These are phyloP conservation scores for Ptychobarbus kaznakovi DNA, from an alignment of 2,797 vertebrate species.

Conservation along the genomic window DNA sequence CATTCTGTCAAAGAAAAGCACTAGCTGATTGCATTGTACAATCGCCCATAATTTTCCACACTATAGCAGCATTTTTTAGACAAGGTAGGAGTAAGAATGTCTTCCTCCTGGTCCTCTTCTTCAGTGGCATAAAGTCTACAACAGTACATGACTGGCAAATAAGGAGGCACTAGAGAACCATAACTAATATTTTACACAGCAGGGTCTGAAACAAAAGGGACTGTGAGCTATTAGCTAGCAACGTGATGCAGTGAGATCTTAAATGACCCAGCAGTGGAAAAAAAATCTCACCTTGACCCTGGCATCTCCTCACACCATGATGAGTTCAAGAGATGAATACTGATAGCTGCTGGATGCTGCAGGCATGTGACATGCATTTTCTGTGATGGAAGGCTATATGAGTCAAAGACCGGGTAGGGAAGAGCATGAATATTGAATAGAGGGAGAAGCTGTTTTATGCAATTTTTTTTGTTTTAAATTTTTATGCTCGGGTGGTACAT, in stretches of 20 bases:
- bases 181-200: slow-evolving; percentile 43
- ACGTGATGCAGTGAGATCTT: slow-evolving; percentile 16
- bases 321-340: slow-evolving; percentile 33
- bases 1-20: slow-evolving; percentile 66
- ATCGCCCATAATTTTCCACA: slow-evolving; percentile 64
- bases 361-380: slow-evolving; percentile 20
- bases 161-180: slow-evolving; percentile 39
- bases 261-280: not conserved
- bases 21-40: slow-evolving; percentile 68
- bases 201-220: slow-evolving; percentile 32
- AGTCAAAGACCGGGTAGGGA: not conserved
- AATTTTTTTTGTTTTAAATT: not conserved
- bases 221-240: slow-evolving; percentile 27
- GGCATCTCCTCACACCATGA: slow-evolving; percentile 7
- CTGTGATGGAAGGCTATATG: not conserved
- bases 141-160: slow-evolving; percentile 19
- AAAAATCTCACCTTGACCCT: slow-evolving; percentile 32
- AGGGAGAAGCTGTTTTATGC: not conserved
- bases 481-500: not conserved
- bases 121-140: slow-evolving; percentile 2
- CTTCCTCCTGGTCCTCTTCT: slow-evolving; percentile 49
- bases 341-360: not conserved
- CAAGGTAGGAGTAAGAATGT: slow-evolving; percentile 50
- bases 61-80: slow-evolving; percentile 64
- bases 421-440: not conserved